These are phyloP conservation scores for Formica exsecta DNA, from an alignment of 1,140 invertebrate species.

Conservation along the genomic window DNA sequence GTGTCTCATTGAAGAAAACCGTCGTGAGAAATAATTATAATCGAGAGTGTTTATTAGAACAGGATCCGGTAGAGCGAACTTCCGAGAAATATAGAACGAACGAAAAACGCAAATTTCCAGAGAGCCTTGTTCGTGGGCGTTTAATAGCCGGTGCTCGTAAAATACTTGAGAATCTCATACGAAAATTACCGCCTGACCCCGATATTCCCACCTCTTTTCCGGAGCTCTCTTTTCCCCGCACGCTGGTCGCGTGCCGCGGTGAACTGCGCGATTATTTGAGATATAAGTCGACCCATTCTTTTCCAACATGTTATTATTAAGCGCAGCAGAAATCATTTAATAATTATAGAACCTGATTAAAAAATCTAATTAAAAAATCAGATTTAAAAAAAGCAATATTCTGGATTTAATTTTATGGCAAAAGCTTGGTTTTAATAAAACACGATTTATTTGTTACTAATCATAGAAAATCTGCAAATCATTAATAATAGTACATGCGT, in stretches of 20 bases:
- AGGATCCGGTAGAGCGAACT: conserved; percentile 41
- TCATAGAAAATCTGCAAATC: not conserved
- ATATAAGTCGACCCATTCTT: conserved; percentile 70
- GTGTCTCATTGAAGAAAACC: not conserved
- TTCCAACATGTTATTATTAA: conserved; percentile 24
- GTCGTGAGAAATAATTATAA: conserved; percentile 1
- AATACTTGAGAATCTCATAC: conserved; percentile 62
- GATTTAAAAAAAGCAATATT: conserved; percentile 1
- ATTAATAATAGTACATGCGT: not conserved
- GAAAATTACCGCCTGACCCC: conserved; percentile 67
- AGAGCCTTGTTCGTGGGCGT: conserved; percentile 43
- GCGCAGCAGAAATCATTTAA: conserved; percentile 41
- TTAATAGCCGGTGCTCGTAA: conserved; percentile 53
- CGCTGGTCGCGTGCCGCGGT: conserved; percentile 56
- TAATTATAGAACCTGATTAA: not conserved
- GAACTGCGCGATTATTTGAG: conserved; percentile 59
- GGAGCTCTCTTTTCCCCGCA: not conserved
- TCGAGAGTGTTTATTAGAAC: conserved; percentile 54
- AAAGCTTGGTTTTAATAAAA: not conserved
- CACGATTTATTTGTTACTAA: not conserved
- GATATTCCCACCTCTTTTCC: conserved; percentile 15
- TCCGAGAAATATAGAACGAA: conserved; percentile 42
- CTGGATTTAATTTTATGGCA: not conserved
- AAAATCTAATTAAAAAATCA: not conserved
- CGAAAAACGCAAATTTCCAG: conserved; percentile 12